Conservation (phyloP, 1,140 invertebrate genomes). For the Camponotus vicinus region DNA sequence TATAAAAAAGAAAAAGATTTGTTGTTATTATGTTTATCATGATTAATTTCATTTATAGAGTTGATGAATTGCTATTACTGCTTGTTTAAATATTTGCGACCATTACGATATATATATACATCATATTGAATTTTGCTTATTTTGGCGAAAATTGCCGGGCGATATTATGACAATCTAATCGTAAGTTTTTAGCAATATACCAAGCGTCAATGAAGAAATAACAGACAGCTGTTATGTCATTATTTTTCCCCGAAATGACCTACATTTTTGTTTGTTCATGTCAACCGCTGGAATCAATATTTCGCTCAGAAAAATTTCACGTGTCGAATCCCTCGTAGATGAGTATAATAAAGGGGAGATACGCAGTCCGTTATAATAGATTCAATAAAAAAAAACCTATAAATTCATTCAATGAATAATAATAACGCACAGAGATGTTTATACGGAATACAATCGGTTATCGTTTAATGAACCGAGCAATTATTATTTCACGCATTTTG, state of each 20-base stretch:
- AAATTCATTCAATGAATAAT: not conserved
- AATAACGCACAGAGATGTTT: not conserved
- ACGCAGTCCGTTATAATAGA: conserved; percentile 28
- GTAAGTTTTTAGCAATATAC: conserved; percentile 22
- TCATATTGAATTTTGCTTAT: conserved; percentile 45
- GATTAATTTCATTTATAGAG: not conserved
- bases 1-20: not conserved
- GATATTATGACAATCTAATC: conserved; percentile 47
- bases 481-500: conserved; percentile 10
- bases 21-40: not conserved
- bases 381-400: conserved; percentile 45
- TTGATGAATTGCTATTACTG: not conserved
- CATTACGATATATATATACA: not conserved
- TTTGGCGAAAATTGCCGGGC: conserved; percentile 6
- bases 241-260: conserved; percentile 56
- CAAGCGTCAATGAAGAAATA: conserved; percentile 35
- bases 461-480: conserved; percentile 33
- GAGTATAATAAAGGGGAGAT: not conserved
- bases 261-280: conserved; percentile 38
- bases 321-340: conserved; percentile 23
- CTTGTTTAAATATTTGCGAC: conserved; percentile 5
- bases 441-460: not conserved
- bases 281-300: conserved; percentile 54
- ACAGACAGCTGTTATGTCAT: conserved; percentile 43
- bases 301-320: conserved; percentile 44